phyloP scores from a whole-genome alignment of 1,140 invertebrate genomes.

The Anastrepha obliqua region DNA sequence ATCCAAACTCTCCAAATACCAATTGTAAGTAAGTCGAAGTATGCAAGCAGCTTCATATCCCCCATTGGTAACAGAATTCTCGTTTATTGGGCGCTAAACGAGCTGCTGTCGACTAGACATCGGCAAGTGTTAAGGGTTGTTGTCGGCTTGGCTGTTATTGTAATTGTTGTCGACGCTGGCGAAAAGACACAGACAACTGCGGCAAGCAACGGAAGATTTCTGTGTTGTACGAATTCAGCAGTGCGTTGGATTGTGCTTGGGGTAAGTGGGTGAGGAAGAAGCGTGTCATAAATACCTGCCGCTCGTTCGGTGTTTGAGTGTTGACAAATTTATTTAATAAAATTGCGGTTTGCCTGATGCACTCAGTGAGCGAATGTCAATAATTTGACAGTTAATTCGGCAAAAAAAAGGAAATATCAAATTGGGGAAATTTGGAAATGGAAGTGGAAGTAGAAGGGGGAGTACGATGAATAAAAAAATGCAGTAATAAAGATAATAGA shows the following conservation, averaged over 20 bases:
- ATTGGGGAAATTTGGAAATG: background rate
- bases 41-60: background rate
- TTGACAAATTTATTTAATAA: slow-evolving; percentile 51
- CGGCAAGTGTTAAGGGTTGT: slow-evolving; percentile 42
- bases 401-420: background rate
- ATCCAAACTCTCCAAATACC: background rate
- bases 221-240: background rate
- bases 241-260: background rate
- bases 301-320: background rate
- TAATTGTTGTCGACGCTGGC: slow-evolving; percentile 15
- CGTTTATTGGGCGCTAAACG: slow-evolving; percentile 29
- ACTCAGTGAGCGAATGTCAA: background rate
- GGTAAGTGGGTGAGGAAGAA: background rate
- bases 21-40: background rate
- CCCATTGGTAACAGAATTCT: slow-evolving; percentile 17
- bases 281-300: slow-evolving; percentile 53
- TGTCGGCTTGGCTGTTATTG: background rate
- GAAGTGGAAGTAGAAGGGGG: no score
- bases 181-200: slow-evolving; percentile 27
- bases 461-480: no score
- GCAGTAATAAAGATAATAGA: no score
- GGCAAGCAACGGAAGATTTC: slow-evolving; percentile 15
- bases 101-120: background rate
- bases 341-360: slow-evolving; percentile 20
- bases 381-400: slow-evolving; percentile 51